A percentile compares a stretch with the other conserved stretches of the same genome.
These are phyloP conservation scores for Falco columbarius DNA, from an alignment of 2,797 vertebrate species.

Conservation along the genomic window DNA sequence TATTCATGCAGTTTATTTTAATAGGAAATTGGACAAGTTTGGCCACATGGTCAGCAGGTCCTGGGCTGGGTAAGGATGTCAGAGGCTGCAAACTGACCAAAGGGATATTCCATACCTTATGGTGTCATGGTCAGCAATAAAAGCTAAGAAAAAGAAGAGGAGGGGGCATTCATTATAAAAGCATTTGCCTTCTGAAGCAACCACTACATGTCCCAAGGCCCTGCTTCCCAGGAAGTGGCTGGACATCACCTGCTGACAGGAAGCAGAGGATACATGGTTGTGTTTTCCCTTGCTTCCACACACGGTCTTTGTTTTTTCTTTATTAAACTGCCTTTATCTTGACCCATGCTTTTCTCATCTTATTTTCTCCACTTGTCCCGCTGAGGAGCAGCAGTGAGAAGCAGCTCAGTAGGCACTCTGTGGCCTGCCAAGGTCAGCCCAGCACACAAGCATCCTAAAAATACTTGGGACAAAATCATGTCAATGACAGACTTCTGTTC, in stretches of 20 bases:
- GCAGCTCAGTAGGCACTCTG: rapidly evolving
- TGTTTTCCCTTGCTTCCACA: not conserved
- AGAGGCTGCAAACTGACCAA: not conserved
- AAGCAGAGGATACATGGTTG: not conserved
- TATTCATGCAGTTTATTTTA: not conserved
- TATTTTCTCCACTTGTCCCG: not conserved
- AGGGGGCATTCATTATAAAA: too few relatives aligned
- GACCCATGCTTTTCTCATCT: not conserved
- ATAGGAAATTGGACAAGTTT: not conserved
- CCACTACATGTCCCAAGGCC: rapidly evolving
- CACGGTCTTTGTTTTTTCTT: not conserved
- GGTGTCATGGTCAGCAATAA: too few relatives aligned
- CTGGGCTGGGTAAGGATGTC: not conserved
- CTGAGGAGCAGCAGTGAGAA: not conserved
- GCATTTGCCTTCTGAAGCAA: not conserved
- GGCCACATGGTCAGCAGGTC: not conserved
- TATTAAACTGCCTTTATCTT: not conserved
- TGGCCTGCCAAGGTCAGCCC: not conserved
- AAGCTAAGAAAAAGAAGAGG: too few relatives aligned
- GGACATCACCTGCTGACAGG: not conserved
- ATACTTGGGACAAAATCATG: not conserved
- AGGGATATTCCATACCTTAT: too few relatives aligned
- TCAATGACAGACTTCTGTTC: not conserved
- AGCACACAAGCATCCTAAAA: not conserved
- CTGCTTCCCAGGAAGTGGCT: not conserved